Conservation (phyloP, 1,140 invertebrate genomes). For the Brachystomella parvula region DNA sequence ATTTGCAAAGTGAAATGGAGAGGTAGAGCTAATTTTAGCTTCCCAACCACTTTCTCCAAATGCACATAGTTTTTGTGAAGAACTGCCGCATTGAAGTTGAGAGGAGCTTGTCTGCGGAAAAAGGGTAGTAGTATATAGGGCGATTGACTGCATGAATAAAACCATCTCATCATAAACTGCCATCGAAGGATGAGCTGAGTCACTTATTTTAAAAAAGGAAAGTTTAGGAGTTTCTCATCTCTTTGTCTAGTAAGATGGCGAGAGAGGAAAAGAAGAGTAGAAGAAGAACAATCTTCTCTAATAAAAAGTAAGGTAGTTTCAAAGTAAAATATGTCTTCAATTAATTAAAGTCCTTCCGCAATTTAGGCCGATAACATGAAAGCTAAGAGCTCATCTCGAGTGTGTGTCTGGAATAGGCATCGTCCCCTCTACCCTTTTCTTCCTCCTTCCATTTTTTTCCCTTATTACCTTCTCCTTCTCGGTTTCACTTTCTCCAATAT, state of each 20-base stretch:
- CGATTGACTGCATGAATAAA: background rate
- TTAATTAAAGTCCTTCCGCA: conserved; percentile 38
- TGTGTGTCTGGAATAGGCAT: conserved; percentile 18
- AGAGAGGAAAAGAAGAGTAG: background rate
- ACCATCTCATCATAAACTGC: conserved; percentile 19
- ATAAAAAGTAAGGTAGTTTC: conserved; percentile 34
- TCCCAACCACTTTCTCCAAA: no score
- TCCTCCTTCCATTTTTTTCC: conserved; percentile 6
- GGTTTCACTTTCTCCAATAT: conserved; percentile 21
- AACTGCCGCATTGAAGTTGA: background rate
- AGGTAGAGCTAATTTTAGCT: no score
- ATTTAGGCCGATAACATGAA: conserved; percentile 28
- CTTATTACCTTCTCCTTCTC: conserved; percentile 1
- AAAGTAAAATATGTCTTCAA: conserved; percentile 38
- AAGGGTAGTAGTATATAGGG: no score
- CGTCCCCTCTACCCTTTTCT: background rate
- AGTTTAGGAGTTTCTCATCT: conserved; percentile 5
- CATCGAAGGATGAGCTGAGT: conserved; percentile 8
- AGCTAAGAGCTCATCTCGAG: conserved; percentile 35
- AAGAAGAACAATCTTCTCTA: conserved; percentile 7
- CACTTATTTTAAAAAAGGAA: background rate
- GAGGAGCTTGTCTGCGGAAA: background rate
- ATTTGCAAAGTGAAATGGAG: no score
- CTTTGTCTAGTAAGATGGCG: background rate
- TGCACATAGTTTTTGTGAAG: background rate